Evolutionary conservation across 37 sponge, comb jelly and placozoan species (phyloP).

Genomic region (Dysidea cf. avara): DNA sequence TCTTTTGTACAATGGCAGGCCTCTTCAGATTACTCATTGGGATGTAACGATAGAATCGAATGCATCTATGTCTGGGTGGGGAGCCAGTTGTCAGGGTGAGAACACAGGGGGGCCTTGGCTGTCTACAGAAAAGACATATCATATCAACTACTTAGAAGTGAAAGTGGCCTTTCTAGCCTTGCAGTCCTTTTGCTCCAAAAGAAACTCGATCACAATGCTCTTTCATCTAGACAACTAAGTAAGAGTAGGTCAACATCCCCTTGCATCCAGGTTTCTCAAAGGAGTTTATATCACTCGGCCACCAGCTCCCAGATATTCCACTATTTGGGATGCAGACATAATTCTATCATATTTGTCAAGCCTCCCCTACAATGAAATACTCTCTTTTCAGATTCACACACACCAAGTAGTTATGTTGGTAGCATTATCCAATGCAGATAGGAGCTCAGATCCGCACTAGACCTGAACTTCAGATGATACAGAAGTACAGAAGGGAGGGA

Average conservation of each 20-base stretch:
- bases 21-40: neutral
- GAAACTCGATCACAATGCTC: too few species aligned
- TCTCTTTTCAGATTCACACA: too few species aligned
- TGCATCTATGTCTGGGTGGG: slow-evolving; percentile 39
- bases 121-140: neutral
- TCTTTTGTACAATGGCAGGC: neutral
- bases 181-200: too few species aligned
- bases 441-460: slow-evolving; percentile 18
- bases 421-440: slow-evolving; percentile 35
- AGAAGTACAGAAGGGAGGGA: neutral
- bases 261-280: too few species aligned
- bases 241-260: too few species aligned
- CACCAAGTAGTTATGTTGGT: slow-evolving; percentile 28
- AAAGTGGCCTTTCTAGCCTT: too few species aligned
- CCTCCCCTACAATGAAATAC: neutral
- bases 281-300: too few species aligned
- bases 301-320: too few species aligned
- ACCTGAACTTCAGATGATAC: neutral
- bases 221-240: too few species aligned
- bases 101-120: slow-evolving; percentile 27
- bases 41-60: slow-evolving; percentile 5
- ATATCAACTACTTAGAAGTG: slow-evolving; percentile 25
- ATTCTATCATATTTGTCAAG: too few species aligned
- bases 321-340: too few species aligned
- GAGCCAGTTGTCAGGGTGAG: slow-evolving; percentile 17